Evolutionary conservation across 2,113 vertebrate species (phyloP).

Genomic region (Hydropotes inermis): DNA sequence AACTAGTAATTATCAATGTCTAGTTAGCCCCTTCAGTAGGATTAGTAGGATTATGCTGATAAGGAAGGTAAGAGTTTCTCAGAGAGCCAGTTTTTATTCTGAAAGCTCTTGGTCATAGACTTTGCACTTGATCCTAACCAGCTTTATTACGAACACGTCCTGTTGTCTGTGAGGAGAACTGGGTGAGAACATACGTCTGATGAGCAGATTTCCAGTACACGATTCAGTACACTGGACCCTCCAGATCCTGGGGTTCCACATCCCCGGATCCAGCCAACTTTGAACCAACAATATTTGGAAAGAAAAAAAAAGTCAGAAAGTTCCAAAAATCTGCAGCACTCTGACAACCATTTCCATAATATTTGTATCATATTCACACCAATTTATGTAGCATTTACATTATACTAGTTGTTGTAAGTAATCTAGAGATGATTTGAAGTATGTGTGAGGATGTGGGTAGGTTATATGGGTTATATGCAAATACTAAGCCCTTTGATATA

Average conservation of each 20-base stretch:
- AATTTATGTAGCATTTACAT: background rate
- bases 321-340: background rate
- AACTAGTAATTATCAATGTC: background rate
- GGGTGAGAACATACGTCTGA: background rate
- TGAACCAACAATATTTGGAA: background rate
- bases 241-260: background rate
- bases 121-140: background rate
- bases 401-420: background rate
- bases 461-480: background rate
- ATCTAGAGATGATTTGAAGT: background rate
- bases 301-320: background rate
- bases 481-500: background rate
- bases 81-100: slow-evolving; percentile 1
- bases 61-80: slow-evolving; percentile 3
- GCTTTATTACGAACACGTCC: background rate
- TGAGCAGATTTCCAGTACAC: background rate
- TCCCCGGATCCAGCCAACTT: background rate
- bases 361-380: background rate
- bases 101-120: slow-evolving; percentile 5
- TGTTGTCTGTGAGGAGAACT: background rate
- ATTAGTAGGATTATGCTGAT: background rate
- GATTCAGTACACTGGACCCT: background rate
- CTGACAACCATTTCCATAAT: background rate
- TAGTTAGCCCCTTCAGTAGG: background rate
- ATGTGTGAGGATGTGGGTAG: background rate